Evolutionary conservation across 2,797 vertebrate genomes (phyloP).

Genomic region (Poliocrania exsul): DNA sequence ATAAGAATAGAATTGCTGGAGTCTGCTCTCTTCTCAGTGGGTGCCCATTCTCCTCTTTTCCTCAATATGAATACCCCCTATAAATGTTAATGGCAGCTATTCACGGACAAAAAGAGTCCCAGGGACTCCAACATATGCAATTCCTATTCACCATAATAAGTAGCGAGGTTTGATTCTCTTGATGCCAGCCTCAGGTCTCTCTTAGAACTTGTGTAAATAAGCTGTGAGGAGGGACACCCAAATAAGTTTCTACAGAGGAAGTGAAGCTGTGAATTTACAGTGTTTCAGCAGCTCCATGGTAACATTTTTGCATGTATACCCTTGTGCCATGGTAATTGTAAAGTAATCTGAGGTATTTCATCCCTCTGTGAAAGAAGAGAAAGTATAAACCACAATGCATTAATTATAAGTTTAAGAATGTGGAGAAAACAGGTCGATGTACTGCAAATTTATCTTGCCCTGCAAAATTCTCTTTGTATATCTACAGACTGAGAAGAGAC

Average conservation of each 20-base stretch:
- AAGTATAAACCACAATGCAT: not conserved
- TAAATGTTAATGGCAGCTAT: constrained; percentile 72
- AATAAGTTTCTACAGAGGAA: constrained; percentile 16
- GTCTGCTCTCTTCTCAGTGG: constrained; percentile 42
- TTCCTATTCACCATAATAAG: constrained; percentile 13
- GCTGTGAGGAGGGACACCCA: not conserved
- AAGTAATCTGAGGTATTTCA: constrained; percentile 17
- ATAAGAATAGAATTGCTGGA: constrained; percentile 67
- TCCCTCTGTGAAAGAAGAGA: not conserved
- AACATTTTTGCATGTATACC: constrained; percentile 17
- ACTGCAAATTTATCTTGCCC: not conserved
- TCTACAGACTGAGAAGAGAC: not conserved
- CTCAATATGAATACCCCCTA: constrained; percentile 59
- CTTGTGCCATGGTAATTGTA: constrained; percentile 3
- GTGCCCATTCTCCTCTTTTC: constrained; percentile 43
- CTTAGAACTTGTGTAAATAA: constrained; percentile 42
- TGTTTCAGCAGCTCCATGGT: constrained; percentile 41
- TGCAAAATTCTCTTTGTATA: not conserved
- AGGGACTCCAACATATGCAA: constrained; percentile 56
- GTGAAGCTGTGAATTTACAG: not conserved
- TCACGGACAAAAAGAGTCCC: constrained; percentile 61
- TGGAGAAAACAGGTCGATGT: not conserved
- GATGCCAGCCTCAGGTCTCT: not conserved
- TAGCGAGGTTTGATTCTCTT: constrained; percentile 11
- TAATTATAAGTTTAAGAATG: not conserved